These are phyloP conservation scores for Salarias fasciatus DNA, from an alignment of 2,797 vertebrate genomes.

Conservation along the genomic window DNA sequence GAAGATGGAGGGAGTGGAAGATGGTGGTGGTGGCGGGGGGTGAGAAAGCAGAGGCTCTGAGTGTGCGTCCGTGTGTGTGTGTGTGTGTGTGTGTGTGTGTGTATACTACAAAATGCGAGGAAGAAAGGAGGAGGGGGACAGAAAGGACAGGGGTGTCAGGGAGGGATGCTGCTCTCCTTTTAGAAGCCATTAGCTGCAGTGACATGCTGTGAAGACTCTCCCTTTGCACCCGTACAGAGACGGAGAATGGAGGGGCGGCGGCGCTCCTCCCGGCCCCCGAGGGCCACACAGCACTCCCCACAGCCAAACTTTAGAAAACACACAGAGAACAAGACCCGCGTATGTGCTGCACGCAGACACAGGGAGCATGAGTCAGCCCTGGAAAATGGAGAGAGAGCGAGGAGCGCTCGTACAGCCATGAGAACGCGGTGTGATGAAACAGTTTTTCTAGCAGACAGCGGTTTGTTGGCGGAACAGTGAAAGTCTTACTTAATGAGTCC, in stretches of 20 bases:
- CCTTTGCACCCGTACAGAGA: constrained; percentile 25
- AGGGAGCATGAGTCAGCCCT: constrained; percentile 20
- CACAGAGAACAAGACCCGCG: no score
- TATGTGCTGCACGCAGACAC: constrained; percentile 18
- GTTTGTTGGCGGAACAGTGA: constrained; percentile 6
- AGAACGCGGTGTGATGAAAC: constrained; percentile 15
- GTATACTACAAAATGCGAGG: constrained; percentile 10
- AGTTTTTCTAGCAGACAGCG: constrained; percentile 2
- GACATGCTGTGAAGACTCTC: constrained; percentile 45
- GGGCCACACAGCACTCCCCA: constrained; percentile 1
- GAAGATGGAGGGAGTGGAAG: constrained; percentile 33
- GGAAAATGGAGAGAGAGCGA: constrained; percentile 19
- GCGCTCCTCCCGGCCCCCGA: constrained; percentile 19
- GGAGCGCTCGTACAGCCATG: constrained; percentile 4
- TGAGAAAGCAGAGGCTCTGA: constrained; percentile 4
- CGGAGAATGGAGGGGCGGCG: constrained; percentile 26
- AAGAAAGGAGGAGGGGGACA: constrained; percentile 2
- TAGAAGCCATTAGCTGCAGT: constrained; percentile 52
- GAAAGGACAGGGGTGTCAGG: background rate
- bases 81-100: constrained; percentile 43
- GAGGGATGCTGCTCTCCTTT: constrained; percentile 31
- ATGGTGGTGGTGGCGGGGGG: background rate
- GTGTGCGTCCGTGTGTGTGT: constrained; percentile 35
- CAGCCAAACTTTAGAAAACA: constrained; percentile 15
- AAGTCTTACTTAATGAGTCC: constrained; percentile 37